Evolutionary conservation across 2,888 invertebrate species (phyloP), one percentile per base, ranked within the genome.

Genomic region (Drosophila kanekoi): DNA sequence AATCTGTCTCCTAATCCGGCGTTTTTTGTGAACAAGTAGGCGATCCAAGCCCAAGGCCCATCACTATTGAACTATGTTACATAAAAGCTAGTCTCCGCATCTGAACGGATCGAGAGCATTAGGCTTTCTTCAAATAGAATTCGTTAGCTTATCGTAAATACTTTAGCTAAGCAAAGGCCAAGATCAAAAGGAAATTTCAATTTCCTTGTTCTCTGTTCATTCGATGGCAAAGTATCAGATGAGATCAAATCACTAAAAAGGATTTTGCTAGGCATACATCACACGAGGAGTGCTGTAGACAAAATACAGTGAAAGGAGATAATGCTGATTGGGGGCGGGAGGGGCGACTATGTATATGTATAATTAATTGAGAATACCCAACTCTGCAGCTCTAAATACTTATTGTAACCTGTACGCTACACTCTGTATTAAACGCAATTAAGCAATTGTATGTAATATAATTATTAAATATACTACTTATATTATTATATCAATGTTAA

Each of bases 21-120:
- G 59, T 92, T 92, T 81, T 92, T 92, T 76, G 91, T 90, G 48
- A 91, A 89, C 63, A 92, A 92, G 84, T 92, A 90, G 85, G 48
- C 40, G 23, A 37, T 33, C n/a, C 37, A 18, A 23, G 23, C 14
- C 28, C 8, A 28, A 28, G n/a, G 18, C 56, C 38, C 9, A 23
- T 0, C 43, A 28, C 8, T 28, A 28, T 28, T 37, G 43, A 48
- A 49, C 51, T 49, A 56, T 65, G 28, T 28, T 28, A 28, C 8
- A 33, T 37, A 48, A 47, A 62, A 59, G 64, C 80, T 79, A 82
- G 78, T 77, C 76, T 59, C 52, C 41, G 49, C 67, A 61, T 33
- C 44, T 47, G 44, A 49, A 75, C 20, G 37, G 38, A 64, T 49
- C 28, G 38, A 33, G 28, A 49, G 28, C 52, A 33, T n/a, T 13